Percentiles rank a stretch among this genome's conserved stretches.
phyloP scores from a whole-genome alignment of 35 echinoderm and acorn worm species.

The Amphiura filiformis region DNA sequence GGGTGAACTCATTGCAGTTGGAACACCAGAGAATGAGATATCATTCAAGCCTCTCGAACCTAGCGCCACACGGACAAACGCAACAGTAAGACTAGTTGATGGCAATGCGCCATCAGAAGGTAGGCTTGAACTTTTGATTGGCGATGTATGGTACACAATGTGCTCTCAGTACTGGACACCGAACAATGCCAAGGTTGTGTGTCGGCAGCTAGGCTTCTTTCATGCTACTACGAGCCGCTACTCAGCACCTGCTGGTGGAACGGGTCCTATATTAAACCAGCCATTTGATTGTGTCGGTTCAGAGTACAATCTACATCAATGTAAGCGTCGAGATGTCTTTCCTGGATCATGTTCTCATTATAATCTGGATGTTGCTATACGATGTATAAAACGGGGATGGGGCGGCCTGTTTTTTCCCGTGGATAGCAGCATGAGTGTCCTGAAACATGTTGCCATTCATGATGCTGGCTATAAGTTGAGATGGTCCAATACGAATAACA shows the following conservation, averaged over 20 bases:
- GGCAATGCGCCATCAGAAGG: conserved; percentile 5
- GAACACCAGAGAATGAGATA: background rate
- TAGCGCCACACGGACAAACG: background rate
- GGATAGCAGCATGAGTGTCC: background rate
- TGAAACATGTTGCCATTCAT: background rate
- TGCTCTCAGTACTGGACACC: conserved; percentile 32
- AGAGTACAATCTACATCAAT: background rate
- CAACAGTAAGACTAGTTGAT: background rate
- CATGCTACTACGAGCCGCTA: background rate
- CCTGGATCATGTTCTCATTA: background rate
- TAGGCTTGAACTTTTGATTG: conserved; percentile 32
- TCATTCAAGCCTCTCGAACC: background rate
- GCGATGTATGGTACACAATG: conserved; percentile 40
- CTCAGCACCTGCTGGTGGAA: conserved; percentile 1
- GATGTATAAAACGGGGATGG: background rate
- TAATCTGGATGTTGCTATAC: background rate
- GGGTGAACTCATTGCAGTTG: background rate
- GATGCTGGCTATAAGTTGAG: background rate
- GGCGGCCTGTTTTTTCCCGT: background rate
- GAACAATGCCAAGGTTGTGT: conserved; percentile 31
- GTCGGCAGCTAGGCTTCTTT: conserved; percentile 44
- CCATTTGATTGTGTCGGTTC: conserved; percentile 36
- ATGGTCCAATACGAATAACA: background rate
- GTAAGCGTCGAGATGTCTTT: background rate
- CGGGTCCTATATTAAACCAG: conserved; percentile 15